Base-by-base conservation (phyloP, 2,888 invertebrate genomes). In the Apodemia mormo region DNA sequence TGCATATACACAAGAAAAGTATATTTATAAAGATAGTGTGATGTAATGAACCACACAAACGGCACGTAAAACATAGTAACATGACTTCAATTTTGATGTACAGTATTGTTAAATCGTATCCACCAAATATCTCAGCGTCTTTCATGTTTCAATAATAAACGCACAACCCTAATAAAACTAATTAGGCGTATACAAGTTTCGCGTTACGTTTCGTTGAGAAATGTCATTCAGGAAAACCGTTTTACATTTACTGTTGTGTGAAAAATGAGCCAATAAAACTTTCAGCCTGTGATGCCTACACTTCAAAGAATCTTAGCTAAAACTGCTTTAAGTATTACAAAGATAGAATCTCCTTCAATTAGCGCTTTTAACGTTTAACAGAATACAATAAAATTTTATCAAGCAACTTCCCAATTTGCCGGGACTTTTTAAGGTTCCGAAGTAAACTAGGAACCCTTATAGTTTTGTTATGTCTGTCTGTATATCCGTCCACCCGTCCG, bases 131-230 rank as follows among this genome's bases (percentile, higher is more conserved):
- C 4, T 45, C 52, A n/a, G 52, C n/a, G 10, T 52, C 52, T 52
- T n/a, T 52, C n/a, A n/a, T 6, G 52, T 52, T 58, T 58, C 68
- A 45, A 33, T 49, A 40, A 43, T n/a, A 45, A 29, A 8, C 37
- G 49, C 54, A 37, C 75, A 77, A 67, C 78, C 77, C 78, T 77
- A 54, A 58, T 70, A 71, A 74, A 72, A 74, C 76, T 74, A 76
- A 77, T 78, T 74, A 74, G 68, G 74, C 72, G 78, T 75, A 75
- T 70, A 75, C 74, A 75, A 73, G 74, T 68, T 73, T 74, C 74
- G 78, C 76, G 77, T 80, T 80, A 79, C 80, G 79, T 76, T 78
- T 81, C 78, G 79, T 79, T 81, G 79, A 80, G 78, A 80, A 81
- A 80, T 79, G 76, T 75, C 74, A 65, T 74, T 74, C 70, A 65